Evolutionary conservation across 2,113 vertebrate species (phyloP), one percentile per base, ranked within the genome.

Genomic region (Caloenas nicobarica): DNA sequence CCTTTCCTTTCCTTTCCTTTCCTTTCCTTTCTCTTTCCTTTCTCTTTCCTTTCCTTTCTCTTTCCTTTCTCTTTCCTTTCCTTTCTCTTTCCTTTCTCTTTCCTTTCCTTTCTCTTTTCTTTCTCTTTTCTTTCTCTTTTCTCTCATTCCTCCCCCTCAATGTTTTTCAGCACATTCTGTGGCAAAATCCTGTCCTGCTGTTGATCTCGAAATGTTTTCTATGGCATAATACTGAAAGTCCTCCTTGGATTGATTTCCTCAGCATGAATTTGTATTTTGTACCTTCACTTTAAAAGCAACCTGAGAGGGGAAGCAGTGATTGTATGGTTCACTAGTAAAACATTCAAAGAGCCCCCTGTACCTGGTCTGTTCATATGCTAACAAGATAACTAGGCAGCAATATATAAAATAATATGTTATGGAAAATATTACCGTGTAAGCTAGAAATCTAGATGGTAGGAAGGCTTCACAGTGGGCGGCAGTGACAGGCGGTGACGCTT

Each of bases 301-400:
- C 51, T 29, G 28, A 64, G 66, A 65, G 64, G 48, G 17, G 42
- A 73, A 73, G 60, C 28, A 15, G 26, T 24, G 78, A 26, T 40
- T 18, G 2, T 29, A 1, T 42, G 23, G 42, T 22, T 81, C 46
- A 21, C 7, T 7, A 24, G 19, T 42, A 62, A 42, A 65, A 29
- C 19, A 16, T 11, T 9, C 1, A 1, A 80, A 68, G 24, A 62
- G 19, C 14, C 46, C 17, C 19, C 14, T 2, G 1, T 11, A 10
- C 18, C 68, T 71, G 40, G 5, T 56, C 34, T 33, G 16, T 33
- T 31, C 22, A 7, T 22, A 9, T 34, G 60, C 44, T 61, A 34
- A n/a, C 4, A 3, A 48, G 42, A 34, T 26, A 61, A 61, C 12
- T 2, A 16, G n/a, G 64, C 53, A 62, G 53, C 26, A 15, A 5